Evolutionary conservation across 2,888 invertebrate genomes (phyloP), one percentile per base, ranked within the genome.

Genomic region (Meteorus colon): DNA sequence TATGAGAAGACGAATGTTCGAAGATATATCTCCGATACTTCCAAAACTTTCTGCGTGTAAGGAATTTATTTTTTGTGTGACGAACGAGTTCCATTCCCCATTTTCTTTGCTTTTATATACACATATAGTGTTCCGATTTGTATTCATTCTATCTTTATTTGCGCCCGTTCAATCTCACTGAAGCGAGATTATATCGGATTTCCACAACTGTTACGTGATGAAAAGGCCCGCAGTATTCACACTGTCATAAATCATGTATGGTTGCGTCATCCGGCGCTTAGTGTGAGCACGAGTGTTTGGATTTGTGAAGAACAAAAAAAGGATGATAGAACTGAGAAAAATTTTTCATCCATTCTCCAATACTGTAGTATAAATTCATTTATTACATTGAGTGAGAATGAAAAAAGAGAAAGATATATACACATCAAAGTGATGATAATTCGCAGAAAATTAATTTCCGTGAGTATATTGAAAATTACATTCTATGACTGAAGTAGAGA

Each of bases 181-280:
- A n/a, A 16, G 48, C 69, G 77, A 81, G 82, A 82, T 82, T 80
- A 81, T 79, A 81, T 80, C 80, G 80, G 79, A 82, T 80, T 80
- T 80, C 80, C 80, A 78, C 70, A 78, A 66, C 74, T 69, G 74
- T 75, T 77, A 74, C 55, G 69, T 77, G 65, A 60, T 59, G 45
- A 29, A 73, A 77, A 31, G 48, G n/a, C 14, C 45, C 29, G 8
- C 51, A n/a, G 14, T 10, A 48, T 55, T 34, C 14, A 75, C 73
- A 79, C 75, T 65, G 73, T 70, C 67, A 80, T 82, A 80, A 81
- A 82, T 82, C 82, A 81, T 82, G 75, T 75, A 82, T 78, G 74
- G 48, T 48, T n/a, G 48, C 73, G 68, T 67, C 45, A n/a, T 16
- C 41, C 6, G 24, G 45, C 29, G 14, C 16, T n/a, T 4, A 5